These are phyloP conservation scores for Agrochola lota DNA, from an alignment of 2,888 invertebrate genomes.

Conservation along the genomic window DNA sequence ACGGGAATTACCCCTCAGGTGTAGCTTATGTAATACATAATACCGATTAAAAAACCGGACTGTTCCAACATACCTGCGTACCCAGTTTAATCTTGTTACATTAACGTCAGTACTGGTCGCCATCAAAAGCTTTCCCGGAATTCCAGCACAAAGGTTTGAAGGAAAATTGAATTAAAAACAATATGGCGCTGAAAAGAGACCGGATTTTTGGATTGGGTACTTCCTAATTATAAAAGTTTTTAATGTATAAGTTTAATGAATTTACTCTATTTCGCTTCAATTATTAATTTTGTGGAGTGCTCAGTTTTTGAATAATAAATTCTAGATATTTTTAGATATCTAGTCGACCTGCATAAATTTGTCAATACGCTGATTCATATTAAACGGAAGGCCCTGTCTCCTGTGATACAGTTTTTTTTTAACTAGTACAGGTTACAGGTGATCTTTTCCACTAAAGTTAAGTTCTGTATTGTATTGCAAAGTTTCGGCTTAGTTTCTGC, in stretches of 20 bases:
- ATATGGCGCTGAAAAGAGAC: neutral
- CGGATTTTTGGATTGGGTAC: neutral
- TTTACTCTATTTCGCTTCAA: neutral
- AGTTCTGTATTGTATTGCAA: no score
- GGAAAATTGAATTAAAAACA: slow-evolving; percentile 30
- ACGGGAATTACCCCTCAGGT: no score
- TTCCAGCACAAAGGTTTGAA: slow-evolving; percentile 5
- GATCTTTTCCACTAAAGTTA: no score
- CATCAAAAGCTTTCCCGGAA: slow-evolving; percentile 32
- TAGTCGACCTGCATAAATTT: no score
- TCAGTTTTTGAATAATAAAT: neutral
- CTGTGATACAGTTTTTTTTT: no score
- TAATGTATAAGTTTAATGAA: neutral
- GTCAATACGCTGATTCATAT: no score
- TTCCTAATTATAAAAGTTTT: neutral
- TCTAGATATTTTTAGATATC: no score
- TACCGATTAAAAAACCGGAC: neutral
- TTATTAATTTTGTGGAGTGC: neutral
- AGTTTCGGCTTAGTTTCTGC: no score
- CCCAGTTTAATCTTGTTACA: neutral
- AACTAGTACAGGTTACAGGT: no score
- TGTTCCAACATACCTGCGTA: neutral
- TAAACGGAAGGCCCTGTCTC: no score
- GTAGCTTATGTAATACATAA: no score
- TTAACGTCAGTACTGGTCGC: neutral